phyloP scores from a whole-genome alignment of 1,140 invertebrate species.

The Latrodectus geometricus region DNA sequence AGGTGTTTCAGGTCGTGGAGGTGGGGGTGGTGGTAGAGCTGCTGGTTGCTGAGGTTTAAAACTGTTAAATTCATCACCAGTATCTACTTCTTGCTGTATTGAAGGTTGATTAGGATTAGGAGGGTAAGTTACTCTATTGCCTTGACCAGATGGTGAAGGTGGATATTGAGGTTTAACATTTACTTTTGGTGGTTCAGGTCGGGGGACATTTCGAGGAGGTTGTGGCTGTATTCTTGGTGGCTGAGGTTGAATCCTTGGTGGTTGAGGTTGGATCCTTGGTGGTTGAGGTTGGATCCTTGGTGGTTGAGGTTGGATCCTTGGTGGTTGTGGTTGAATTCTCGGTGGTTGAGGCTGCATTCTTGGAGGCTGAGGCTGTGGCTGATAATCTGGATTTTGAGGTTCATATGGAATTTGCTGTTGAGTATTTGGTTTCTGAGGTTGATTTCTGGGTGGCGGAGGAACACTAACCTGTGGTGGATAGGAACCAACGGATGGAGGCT shows the following conservation, averaged over 20 bases:
- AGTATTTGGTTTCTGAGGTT: not conserved
- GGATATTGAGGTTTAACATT: conserved; percentile 46
- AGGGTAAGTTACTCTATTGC: conserved; percentile 19
- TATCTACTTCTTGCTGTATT: conserved; percentile 49
- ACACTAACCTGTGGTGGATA: conserved; percentile 24
- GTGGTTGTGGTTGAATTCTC: conserved; percentile 19
- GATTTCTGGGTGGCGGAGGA: conserved; percentile 23
- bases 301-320: conserved; percentile 26
- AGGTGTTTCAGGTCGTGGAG: conserved; percentile 14
- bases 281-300: not conserved
- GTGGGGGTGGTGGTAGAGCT: conserved; percentile 37
- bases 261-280: conserved; percentile 11
- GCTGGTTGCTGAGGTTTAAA: conserved; percentile 23
- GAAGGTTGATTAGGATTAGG: conserved; percentile 17
- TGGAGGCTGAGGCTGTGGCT: conserved; percentile 19
- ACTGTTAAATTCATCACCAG: conserved; percentile 46
- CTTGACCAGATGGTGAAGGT: not conserved
- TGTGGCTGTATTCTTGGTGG: conserved; percentile 8
- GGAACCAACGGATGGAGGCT: conserved; percentile 42
- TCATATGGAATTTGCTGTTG: not conserved
- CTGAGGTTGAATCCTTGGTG: conserved; percentile 2
- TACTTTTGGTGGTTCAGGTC: conserved; percentile 1
- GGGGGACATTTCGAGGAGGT: conserved; percentile 10
- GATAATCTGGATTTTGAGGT: conserved; percentile 21
- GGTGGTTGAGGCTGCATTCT: not conserved